Conservation (phyloP, 2,113 vertebrate species). For the Urocolius indicus region DNA sequence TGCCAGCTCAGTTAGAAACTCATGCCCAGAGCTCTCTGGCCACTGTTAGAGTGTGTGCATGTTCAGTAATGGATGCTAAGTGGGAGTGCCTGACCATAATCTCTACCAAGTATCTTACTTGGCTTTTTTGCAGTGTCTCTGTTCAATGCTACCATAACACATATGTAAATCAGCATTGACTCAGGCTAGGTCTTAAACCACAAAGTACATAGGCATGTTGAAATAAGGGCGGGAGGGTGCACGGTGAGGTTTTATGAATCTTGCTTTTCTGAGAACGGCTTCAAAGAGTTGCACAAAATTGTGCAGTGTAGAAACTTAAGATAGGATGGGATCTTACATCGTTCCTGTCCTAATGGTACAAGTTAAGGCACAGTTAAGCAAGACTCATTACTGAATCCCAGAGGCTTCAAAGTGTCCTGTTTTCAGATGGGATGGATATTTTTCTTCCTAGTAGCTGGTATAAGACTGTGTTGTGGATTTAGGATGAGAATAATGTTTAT, state of each 20-base stretch:
- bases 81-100: neutral
- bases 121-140: slow-evolving; percentile 20
- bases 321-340: neutral
- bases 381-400: neutral
- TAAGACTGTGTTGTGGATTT: too few species aligned
- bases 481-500: too few species aligned
- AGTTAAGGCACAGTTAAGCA: neutral
- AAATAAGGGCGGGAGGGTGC: neutral
- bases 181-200: neutral
- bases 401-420: neutral
- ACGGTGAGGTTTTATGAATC: neutral
- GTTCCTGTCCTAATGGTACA: neutral
- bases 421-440: too few species aligned
- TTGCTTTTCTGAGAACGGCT: neutral
- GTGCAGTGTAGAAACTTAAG: neutral
- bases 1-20: neutral
- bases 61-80: neutral
- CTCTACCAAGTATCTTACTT: neutral
- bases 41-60: neutral
- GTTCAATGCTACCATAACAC: neutral
- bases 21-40: neutral
- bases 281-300: neutral
- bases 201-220: neutral
- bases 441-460: too few species aligned
- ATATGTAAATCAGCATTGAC: neutral